A percentile compares a stretch with the other conserved stretches of the same genome.
These are phyloP conservation scores for Sturnira hondurensis DNA, from an alignment of 2,113 vertebrate species.

Conservation along the genomic window DNA sequence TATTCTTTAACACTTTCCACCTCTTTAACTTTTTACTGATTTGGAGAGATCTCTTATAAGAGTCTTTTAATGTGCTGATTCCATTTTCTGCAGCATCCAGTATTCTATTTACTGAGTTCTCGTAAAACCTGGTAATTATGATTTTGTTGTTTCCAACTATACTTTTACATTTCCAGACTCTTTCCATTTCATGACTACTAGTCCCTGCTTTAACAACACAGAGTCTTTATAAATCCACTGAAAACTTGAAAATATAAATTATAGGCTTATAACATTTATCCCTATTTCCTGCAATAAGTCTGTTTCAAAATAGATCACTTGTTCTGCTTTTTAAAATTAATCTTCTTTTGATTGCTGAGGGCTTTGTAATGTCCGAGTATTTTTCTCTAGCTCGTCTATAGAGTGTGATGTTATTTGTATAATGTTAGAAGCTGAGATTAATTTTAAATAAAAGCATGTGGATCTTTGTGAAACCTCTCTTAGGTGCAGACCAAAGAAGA, in stretches of 20 bases:
- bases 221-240: not conserved
- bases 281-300: not conserved
- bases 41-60: not conserved
- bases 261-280: not conserved
- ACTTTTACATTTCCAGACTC: not conserved
- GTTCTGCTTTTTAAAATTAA: not conserved
- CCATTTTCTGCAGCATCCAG: not conserved
- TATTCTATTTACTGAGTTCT: not conserved
- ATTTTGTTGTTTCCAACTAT: not conserved
- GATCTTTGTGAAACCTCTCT: not conserved
- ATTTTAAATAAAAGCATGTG: not conserved
- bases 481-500: not conserved
- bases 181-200: not conserved
- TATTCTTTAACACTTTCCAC: not conserved
- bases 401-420: not conserved
- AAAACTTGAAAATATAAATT: not conserved
- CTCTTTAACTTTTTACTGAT: not conserved
- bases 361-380: not conserved
- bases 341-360: slow-evolving; percentile 1
- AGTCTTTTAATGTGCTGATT: not conserved
- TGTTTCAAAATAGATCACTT: not conserved
- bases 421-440: not conserved
- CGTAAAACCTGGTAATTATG: not conserved
- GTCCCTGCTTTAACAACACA: not conserved
- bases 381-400: not conserved